These are phyloP conservation scores for Scarus forsteni DNA, from an alignment of 2,797 vertebrate species.

Conservation along the genomic window DNA sequence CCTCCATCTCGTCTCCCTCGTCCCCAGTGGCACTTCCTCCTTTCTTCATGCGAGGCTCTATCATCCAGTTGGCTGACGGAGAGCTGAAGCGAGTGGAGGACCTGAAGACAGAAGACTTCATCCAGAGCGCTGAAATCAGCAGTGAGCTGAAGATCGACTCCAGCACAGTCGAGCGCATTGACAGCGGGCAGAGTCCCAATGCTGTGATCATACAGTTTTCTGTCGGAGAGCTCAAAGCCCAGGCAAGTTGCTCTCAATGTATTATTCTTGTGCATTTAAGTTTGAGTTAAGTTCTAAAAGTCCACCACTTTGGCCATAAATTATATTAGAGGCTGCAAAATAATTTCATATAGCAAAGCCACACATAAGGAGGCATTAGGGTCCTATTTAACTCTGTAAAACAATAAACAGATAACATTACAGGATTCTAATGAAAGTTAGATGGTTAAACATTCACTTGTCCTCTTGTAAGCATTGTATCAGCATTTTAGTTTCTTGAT, in stretches of 20 bases:
- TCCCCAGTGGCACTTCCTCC: conserved; percentile 75
- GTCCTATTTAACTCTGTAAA: no score
- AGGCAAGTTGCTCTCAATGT: conserved; percentile 82
- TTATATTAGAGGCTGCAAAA: no score
- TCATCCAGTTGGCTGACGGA: conserved; percentile 97
- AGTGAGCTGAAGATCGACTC: conserved; percentile 98
- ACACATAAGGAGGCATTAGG: neutral
- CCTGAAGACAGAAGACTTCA: conserved; percentile 98
- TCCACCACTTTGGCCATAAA: neutral
- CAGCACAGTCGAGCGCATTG: conserved; percentile 97
- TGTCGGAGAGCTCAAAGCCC: conserved; percentile 96
- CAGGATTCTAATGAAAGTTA: no score
- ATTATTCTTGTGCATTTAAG: neutral
- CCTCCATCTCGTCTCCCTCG: conserved; percentile 67
- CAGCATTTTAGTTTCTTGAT: neutral
- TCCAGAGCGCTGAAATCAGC: conserved; percentile 98
- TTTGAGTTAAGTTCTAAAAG: neutral
- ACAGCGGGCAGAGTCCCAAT: conserved; percentile 91
- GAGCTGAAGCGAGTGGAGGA: conserved; percentile 99
- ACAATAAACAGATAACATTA: no score
- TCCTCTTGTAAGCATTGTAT: no score
- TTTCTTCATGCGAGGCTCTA: conserved; percentile 90
- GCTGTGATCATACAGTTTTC: conserved; percentile 97
- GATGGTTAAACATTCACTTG: neutral
- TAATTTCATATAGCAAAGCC: no score